Percentiles rank a stretch among this genome's conserved stretches.
Evolutionary conservation across 2,113 vertebrate species (phyloP).

Genomic region (Indicator maculatus): DNA sequence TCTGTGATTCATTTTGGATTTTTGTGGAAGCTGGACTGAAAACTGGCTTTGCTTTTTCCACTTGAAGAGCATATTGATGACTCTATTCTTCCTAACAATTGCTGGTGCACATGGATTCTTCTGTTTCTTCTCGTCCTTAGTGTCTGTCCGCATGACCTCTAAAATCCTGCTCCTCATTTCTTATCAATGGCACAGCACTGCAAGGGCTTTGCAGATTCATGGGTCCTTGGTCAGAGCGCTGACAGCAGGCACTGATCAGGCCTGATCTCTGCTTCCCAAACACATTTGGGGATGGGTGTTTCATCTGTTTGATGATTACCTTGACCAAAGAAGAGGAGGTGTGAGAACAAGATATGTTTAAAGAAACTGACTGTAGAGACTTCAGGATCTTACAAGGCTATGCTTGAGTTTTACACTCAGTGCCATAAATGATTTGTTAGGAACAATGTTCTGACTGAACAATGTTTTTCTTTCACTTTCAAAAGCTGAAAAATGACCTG

Average conservation of each 20-base stretch:
- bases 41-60: background rate
- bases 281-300: background rate
- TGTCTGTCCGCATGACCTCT: background rate
- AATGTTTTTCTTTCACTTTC: background rate
- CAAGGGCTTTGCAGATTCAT: accelerated
- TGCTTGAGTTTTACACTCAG: background rate
- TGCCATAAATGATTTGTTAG: background rate
- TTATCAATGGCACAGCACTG: background rate
- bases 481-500: background rate
- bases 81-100: background rate
- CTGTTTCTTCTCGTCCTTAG: background rate
- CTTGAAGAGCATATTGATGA: background rate
- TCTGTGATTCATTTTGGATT: background rate
- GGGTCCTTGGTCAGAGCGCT: background rate
- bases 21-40: background rate
- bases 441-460: background rate
- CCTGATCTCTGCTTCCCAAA: background rate
- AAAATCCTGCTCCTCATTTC: background rate
- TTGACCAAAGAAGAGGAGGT: background rate
- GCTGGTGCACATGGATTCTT: background rate
- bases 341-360: background rate
- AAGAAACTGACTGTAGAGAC: background rate
- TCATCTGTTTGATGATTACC: background rate
- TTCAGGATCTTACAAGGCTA: background rate
- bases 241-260: background rate